phyloP scores from a whole-genome alignment of 2,888 invertebrate species.

The Caenorhabditis wallacei region DNA sequence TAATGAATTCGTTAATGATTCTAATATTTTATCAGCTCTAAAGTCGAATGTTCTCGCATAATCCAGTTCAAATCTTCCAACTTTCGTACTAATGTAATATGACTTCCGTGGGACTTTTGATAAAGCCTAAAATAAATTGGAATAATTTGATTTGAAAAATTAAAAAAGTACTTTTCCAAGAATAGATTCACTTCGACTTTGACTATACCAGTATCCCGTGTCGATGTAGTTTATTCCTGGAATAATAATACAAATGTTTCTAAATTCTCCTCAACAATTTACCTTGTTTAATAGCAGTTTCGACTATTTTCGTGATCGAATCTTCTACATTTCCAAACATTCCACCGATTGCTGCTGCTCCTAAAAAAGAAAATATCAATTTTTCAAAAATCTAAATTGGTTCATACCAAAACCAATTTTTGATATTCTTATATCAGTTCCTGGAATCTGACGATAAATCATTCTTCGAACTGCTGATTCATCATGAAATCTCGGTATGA shows the following conservation, averaged over 20 bases:
- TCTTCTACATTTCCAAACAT: constrained; percentile 84
- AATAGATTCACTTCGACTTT: constrained; percentile 90
- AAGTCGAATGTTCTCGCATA: constrained; percentile 92
- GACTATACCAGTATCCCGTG: constrained; percentile 94
- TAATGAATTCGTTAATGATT: constrained; percentile 90
- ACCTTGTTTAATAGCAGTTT: constrained; percentile 88
- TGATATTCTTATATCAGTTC: constrained; percentile 76
- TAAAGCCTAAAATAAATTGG: constrained; percentile 86
- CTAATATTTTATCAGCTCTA: constrained; percentile 88
- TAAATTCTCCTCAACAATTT: not conserved
- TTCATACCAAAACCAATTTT: constrained; percentile 74
- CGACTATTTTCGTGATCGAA: constrained; percentile 87
- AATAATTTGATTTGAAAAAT: not conserved
- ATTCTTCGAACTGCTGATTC: constrained; percentile 74
- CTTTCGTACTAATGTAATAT: constrained; percentile 93
- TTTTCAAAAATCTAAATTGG: not conserved
- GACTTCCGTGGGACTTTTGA: constrained; percentile 89
- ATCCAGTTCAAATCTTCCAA: constrained; percentile 89
- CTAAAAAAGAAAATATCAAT: constrained; percentile 46
- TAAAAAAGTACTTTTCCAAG: constrained; percentile 87
- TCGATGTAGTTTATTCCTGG: constrained; percentile 91
- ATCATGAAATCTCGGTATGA: constrained; percentile 74
- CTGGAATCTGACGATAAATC: constrained; percentile 86
- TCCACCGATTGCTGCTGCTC: constrained; percentile 78
- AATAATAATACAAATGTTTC: not conserved